phyloP scores from a whole-genome alignment of 2,113 vertebrate species.

The Odontesthes bonariensis region DNA sequence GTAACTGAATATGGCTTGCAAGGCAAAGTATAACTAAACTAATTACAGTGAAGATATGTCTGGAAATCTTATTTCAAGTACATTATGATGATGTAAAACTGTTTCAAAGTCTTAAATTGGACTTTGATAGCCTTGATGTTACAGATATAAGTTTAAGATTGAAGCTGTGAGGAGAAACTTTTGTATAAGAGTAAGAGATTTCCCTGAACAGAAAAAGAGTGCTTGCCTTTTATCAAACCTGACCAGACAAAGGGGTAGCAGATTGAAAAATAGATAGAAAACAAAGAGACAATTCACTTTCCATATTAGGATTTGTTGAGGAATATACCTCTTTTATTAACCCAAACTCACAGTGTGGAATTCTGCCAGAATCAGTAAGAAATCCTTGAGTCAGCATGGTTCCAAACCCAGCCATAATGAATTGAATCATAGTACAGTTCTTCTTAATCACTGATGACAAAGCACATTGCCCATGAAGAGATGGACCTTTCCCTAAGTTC shows the following conservation, averaged over 20 bases:
- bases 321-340: slow-evolving; percentile 3
- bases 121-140: background rate
- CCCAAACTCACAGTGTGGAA: background rate
- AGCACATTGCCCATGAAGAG: slow-evolving; percentile 36
- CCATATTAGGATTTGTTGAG: too few relatives aligned
- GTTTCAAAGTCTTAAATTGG: background rate
- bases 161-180: background rate
- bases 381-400: slow-evolving; percentile 44
- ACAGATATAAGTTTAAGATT: background rate
- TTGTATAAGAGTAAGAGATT: background rate
- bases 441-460: slow-evolving; percentile 43
- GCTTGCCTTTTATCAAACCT: background rate
- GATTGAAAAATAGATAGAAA: background rate
- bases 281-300: background rate
- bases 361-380: background rate
- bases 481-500: background rate
- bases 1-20: background rate
- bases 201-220: background rate
- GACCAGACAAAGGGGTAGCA: too few relatives aligned
- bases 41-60: slow-evolving; percentile 5
- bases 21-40: background rate
- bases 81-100: background rate
- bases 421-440: slow-evolving; percentile 20
- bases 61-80: background rate
- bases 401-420: slow-evolving; percentile 27